phyloP scores from a whole-genome alignment of 1,140 invertebrate species.

The Bacillus rossius region DNA sequence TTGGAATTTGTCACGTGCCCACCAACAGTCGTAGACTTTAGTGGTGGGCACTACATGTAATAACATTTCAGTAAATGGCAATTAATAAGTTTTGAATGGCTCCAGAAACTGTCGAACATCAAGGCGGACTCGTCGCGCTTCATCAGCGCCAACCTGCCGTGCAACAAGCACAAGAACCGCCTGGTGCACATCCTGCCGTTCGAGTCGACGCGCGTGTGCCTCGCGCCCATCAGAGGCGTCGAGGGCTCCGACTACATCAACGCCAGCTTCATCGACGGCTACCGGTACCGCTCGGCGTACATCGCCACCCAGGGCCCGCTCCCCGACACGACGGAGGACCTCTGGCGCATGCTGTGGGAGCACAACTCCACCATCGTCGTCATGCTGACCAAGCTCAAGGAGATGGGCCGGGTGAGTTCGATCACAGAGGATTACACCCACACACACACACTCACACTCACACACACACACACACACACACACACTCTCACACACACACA shows the following conservation, averaged over 20 bases:
- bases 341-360: constrained; percentile 99
- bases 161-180: constrained; percentile 98
- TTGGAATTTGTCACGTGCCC: too few relatives aligned
- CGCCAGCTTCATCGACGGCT: constrained; percentile 96
- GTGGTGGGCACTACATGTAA: too few relatives aligned
- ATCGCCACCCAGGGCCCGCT: constrained; percentile 98
- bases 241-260: constrained; percentile 99
- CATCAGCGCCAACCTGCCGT: constrained; percentile 90
- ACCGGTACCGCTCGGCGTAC: constrained; percentile 87
- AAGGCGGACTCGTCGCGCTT: constrained; percentile 92
- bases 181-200: constrained; percentile 96
- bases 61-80: too few relatives aligned
- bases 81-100: constrained; percentile 13
- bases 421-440: too few relatives aligned
- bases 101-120: constrained; percentile 85
- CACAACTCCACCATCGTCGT: constrained; percentile 99
- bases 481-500: too few relatives aligned
- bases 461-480: too few relatives aligned
- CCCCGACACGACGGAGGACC: constrained; percentile 93
- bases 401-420: constrained; percentile 85
- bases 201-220: constrained; percentile 90
- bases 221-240: constrained; percentile 83
- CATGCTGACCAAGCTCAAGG: constrained; percentile 96
- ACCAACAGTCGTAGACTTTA: too few relatives aligned
- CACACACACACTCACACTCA: too few relatives aligned